Base-by-base conservation (phyloP, 2,113 vertebrate species). In the Piliocolobus tephrosceles region DNA sequence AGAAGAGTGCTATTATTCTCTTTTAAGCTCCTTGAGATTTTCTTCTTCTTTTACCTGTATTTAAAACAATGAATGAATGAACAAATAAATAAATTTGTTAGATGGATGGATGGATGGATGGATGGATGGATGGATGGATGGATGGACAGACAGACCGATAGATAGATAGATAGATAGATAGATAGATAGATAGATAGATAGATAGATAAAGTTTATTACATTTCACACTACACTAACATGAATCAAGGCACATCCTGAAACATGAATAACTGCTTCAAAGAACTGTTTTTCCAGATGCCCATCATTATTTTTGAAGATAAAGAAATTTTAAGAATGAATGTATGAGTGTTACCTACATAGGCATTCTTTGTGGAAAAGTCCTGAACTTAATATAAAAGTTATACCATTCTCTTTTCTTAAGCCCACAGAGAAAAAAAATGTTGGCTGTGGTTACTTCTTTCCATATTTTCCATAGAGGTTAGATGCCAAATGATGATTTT, bases 291-390 rank as follows among this genome's bases (percentile, higher is more conserved):
- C 61, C 61, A 64, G 43, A 66, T 70, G 40, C 10, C 32, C 89
- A 38, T 58, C 50, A 81, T 30, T 70, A 82, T 30, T 84, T 95
- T 83, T 20, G 43, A 82, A 76, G 38, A 66, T 20, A 96, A 94
- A 94, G 0, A 88, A 94, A 91, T 75, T 76, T 92, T 91, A 90
- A 72, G 38, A 94, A 90, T 61, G 30, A 91, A 75, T 68, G 82
- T 47, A 16, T 64, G 50, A 66, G 47, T 7, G 66, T 58, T 58
- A 94, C 27, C 32, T 55, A 35, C 20, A 66, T 8, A 80, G 7
- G 12, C 20, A 87, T 82, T 79, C 52, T 88, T 85, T 92, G 22
- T 72, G 27, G n/a, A 70, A 55, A 91, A 70, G 3, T 14, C 13
- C 4, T 50, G 58, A 76, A 81, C 47, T 14, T 76, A 27, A 45